phyloP scores from a whole-genome alignment of 2,888 invertebrate genomes.

The Branchipolynoe longqiensis region DNA sequence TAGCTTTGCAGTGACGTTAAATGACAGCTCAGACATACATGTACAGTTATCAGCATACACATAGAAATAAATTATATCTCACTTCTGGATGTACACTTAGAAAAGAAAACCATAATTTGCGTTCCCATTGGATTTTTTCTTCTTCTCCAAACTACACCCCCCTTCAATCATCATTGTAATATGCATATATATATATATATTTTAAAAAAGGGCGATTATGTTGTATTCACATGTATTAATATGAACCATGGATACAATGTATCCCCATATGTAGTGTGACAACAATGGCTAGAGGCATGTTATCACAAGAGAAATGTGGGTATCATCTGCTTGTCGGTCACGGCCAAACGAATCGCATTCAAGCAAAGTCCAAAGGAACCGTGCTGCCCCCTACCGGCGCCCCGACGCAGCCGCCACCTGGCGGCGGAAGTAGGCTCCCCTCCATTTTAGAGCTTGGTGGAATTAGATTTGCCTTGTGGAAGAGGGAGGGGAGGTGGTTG shows the following conservation, averaged over 20 bases:
- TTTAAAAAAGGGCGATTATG: neutral
- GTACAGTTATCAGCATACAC: constrained; percentile 45
- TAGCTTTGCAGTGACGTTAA: too few relatives aligned
- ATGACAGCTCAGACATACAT: too few relatives aligned
- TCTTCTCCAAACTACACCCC: neutral
- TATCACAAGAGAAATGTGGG: constrained; percentile 49
- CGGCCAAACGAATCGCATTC: constrained; percentile 6
- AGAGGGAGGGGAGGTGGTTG: neutral
- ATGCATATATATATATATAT: neutral
- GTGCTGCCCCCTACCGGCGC: too few relatives aligned
- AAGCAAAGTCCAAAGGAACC: neutral
- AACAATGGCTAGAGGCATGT: constrained; percentile 48
- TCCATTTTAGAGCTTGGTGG: neutral
- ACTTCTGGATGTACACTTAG: constrained; percentile 9
- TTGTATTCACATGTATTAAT: neutral
- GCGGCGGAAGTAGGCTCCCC: too few relatives aligned
- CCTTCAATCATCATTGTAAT: neutral
- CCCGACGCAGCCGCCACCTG: neutral
- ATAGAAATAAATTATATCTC: constrained; percentile 14
- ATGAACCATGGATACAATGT: constrained; percentile 34
- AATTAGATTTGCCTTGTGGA: constrained; percentile 26
- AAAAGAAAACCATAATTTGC: constrained; percentile 24
- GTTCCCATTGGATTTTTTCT: neutral
- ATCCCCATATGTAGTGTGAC: constrained; percentile 43
- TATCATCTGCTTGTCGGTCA: constrained; percentile 22